Conservation (phyloP, 2,797 vertebrate species). For the Takifugu ocellatus region DNA sequence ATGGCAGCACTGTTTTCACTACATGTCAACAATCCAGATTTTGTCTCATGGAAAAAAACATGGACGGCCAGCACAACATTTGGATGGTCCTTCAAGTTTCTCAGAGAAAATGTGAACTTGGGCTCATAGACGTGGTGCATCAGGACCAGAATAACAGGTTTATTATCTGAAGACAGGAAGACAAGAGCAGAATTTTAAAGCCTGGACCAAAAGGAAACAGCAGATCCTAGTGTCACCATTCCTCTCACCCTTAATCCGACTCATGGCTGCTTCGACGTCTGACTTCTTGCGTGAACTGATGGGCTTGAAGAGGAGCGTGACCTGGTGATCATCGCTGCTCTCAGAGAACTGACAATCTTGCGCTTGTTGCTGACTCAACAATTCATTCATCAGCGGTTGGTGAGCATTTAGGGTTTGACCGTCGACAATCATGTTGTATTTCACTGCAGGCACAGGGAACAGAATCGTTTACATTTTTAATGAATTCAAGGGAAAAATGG, state of each 20-base stretch:
- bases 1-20: background rate
- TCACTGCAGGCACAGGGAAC: constrained; percentile 12
- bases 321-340: accelerated
- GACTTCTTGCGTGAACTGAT: constrained; percentile 20
- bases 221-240: background rate
- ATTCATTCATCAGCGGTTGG: background rate
- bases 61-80: background rate
- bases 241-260: constrained; percentile 20
- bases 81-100: accelerated
- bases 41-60: constrained; percentile 44
- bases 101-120: accelerated
- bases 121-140: constrained; percentile 42
- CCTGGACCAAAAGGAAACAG: background rate
- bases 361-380: accelerated
- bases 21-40: constrained; percentile 13
- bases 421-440: constrained; percentile 7
- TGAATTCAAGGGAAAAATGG: too few relatives aligned
- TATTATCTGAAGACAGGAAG: constrained; percentile 26
- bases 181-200: background rate
- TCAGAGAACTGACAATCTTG: accelerated
- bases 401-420: constrained; percentile 32
- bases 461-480: background rate
- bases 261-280: constrained; percentile 40
- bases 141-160: constrained; percentile 56
- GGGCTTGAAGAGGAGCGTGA: constrained; percentile 56